Evolutionary conservation across 2,888 invertebrate genomes (phyloP), one percentile per base, ranked within the genome.

Genomic region (Erebia palarica): DNA sequence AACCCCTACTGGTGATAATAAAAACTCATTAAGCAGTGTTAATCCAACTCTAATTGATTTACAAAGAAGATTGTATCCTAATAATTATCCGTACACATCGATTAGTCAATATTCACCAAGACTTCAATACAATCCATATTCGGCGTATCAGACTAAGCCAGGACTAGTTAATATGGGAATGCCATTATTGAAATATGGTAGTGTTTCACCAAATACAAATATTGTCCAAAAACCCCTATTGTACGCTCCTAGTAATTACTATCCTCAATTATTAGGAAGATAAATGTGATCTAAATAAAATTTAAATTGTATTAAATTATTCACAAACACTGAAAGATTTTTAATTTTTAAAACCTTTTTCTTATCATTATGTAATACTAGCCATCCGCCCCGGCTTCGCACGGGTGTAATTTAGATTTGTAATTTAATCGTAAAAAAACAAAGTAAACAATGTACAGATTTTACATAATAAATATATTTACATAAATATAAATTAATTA

Each of bases 201-300:
- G 18, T n/a, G 16, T n/a, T 16, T 16, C 44, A 10, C 60, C 60
- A 13, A 53, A 65, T 36, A 21, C 21, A 18, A 58, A 44, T 21
- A 18, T 21, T n/a, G 16, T 18, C 58, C 55, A 64, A 51, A 18
- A 58, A 27, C 66, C 66, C 7, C 13, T 14, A 21, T 13, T 58
- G 13, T 57, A 44, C 58, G 10, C 58, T 3, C 59, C 42, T 36
- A 69, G 18, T 16, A 21, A 49, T 53, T 57, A 65, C 18, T 63
- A 65, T n/a, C 70, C 44, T 36, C 59, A 51, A 42, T n/a, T 69
- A 21, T 13, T 69, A 21, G 51, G 55, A 59, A 36, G 65, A 53
- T 65, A 44, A 47, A 7, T 4, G 11, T 42, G 36, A 18, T 16
- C n/a, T 11, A 44, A 16, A 18, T 47, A 13, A 16, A 16, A 1